phyloP scores from a whole-genome alignment of 2,888 invertebrate genomes.

The Leptarthrus brevirostris region DNA sequence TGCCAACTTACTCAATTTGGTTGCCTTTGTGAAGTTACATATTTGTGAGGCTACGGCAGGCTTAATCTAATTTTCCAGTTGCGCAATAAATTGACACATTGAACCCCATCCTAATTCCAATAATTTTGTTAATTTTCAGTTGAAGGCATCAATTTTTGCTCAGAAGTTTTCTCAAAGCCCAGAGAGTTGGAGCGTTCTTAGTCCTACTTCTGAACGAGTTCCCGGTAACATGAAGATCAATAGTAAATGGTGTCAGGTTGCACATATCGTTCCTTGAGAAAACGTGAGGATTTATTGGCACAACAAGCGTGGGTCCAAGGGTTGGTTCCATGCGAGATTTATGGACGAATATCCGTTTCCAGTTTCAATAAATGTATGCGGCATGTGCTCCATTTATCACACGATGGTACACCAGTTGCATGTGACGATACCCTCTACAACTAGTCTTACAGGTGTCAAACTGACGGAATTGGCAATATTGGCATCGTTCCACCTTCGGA shows the following conservation, averaged over 20 bases:
- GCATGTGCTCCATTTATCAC: constrained; percentile 53
- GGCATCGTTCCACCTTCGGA: constrained; percentile 1
- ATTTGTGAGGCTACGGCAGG: constrained; percentile 49
- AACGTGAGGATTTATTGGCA: constrained; percentile 33
- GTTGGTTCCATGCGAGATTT: constrained; percentile 49
- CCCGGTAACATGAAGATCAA: constrained; percentile 15
- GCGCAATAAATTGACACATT: constrained; percentile 54
- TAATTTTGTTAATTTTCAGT: constrained; percentile 54
- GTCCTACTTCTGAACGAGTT: neutral
- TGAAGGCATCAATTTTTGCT: constrained; percentile 52
- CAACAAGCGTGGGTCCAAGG: constrained; percentile 38
- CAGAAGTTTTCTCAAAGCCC: neutral
- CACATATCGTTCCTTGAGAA: constrained; percentile 21
- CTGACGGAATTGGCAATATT: constrained; percentile 6
- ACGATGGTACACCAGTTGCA: constrained; percentile 51
- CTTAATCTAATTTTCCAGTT: constrained; percentile 54
- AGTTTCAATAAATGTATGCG: constrained; percentile 54
- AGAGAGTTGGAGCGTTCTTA: constrained; percentile 10
- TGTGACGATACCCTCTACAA: constrained; percentile 39
- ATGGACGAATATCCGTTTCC: constrained; percentile 53
- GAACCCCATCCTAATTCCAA: constrained; percentile 52
- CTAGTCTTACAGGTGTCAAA: constrained; percentile 49
- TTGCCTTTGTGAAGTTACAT: constrained; percentile 49
- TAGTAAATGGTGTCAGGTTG: constrained; percentile 16
- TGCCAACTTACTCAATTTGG: constrained; percentile 46